Percentiles rank a stretch among this genome's conserved stretches.
Conservation (phyloP, 2,888 invertebrate species). For the Mechanitis mazaeus region DNA sequence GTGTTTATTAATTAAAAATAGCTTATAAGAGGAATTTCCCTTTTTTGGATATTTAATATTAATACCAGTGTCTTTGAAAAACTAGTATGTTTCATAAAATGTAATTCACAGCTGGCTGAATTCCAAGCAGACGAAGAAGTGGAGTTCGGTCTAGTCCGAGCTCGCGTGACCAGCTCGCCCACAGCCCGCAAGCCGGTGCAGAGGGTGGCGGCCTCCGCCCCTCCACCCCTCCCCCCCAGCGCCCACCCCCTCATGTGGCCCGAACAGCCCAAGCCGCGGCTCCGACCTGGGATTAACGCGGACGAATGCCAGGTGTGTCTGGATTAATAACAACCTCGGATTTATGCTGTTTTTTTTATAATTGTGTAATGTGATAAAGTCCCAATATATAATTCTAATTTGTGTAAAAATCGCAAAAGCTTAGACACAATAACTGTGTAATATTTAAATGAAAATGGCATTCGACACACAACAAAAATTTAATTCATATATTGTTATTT, state of each 20-base stretch:
- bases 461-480: no score
- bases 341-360: no score
- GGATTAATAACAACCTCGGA: not conserved
- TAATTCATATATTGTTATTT: no score
- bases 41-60: no score
- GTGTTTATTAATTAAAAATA: no score
- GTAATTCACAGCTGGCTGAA: constrained; percentile 51
- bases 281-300: constrained; percentile 49
- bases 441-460: no score
- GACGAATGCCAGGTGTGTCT: constrained; percentile 63
- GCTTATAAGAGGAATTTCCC: no score
- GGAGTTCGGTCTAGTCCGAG: constrained; percentile 46
- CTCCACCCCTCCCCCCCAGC: constrained; percentile 49
- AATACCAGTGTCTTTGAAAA: no score
- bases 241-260: constrained; percentile 56
- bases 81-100: not conserved
- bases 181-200: constrained; percentile 32
- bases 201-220: constrained; percentile 56
- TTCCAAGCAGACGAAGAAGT: constrained; percentile 68
- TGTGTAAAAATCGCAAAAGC: no score
- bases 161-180: constrained; percentile 20
- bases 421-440: no score
- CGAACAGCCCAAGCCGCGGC: constrained; percentile 50
- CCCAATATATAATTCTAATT: no score
- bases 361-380: no score